Evolutionary conservation across 2,113 vertebrate genomes (phyloP).

Genomic region (Rhynchomys soricoides): DNA sequence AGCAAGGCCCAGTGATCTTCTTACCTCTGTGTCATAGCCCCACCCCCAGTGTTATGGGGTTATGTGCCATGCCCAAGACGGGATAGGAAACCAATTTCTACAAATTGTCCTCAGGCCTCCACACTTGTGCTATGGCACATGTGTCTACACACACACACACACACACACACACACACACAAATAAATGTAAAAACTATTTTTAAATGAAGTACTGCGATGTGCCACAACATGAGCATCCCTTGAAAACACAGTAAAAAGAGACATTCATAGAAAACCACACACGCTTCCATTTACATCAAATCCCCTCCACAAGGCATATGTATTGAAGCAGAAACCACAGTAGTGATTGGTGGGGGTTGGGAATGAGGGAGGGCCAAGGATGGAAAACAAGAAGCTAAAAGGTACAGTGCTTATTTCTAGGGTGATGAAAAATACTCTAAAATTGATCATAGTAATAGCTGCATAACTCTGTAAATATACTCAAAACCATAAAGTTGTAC

Average conservation of each 20-base stretch:
- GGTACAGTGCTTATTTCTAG: neutral
- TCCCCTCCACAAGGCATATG: neutral
- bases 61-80: neutral
- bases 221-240: neutral
- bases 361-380: too few relatives aligned
- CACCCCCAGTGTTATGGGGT: neutral
- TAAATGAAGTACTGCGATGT: neutral
- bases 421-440: conserved; percentile 2
- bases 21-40: neutral
- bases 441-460: neutral
- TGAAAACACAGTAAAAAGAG: conserved; percentile 15
- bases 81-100: neutral
- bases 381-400: neutral
- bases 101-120: too few relatives aligned
- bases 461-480: neutral
- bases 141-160: too few relatives aligned
- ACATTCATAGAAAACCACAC: neutral
- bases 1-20: neutral
- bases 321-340: neutral
- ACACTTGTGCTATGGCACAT: neutral
- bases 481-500: neutral
- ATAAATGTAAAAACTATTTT: neutral
- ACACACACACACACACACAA: too few relatives aligned
- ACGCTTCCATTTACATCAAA: neutral
- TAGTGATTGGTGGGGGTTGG: neutral